Conservation (phyloP, 2,797 vertebrate species). For the Sebastes flavidus region DNA sequence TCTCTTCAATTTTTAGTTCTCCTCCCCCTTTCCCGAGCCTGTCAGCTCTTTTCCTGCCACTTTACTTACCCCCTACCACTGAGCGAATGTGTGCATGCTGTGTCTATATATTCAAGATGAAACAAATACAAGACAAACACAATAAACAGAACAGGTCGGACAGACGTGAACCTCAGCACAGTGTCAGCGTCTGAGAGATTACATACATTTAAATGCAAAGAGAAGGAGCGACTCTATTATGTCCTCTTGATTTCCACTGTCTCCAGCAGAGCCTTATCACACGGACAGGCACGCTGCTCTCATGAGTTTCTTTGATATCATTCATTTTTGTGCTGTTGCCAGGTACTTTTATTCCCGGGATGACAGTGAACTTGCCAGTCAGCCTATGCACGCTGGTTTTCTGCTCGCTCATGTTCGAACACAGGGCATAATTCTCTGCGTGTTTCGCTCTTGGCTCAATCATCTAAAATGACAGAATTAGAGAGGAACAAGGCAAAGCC, state of each 20-base stretch:
- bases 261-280: constrained; percentile 27
- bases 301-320: constrained; percentile 23
- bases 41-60: constrained; percentile 28
- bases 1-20: constrained; percentile 37
- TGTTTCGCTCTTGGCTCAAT: constrained; percentile 56
- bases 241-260: constrained; percentile 28
- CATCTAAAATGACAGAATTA: constrained; percentile 60
- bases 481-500: constrained; percentile 12
- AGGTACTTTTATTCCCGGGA: constrained; percentile 21
- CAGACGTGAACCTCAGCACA: constrained; percentile 12
- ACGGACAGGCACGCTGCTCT: constrained; percentile 22
- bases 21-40: constrained; percentile 9
- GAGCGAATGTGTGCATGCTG: neutral
- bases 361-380: constrained; percentile 37
- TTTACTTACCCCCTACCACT: constrained; percentile 10
- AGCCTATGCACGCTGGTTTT: constrained; percentile 46
- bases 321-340: constrained; percentile 39
- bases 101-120: constrained; percentile 18
- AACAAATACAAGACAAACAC: constrained; percentile 8
- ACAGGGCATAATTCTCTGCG: constrained; percentile 26
- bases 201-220: constrained; percentile 27
- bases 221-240: constrained; percentile 12
- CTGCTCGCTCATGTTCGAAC: constrained; percentile 34
- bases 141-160: constrained; percentile 21
- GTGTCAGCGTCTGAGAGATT: constrained; percentile 16